phyloP scores from a whole-genome alignment of 2,113 vertebrate species.

The Conger conger region DNA sequence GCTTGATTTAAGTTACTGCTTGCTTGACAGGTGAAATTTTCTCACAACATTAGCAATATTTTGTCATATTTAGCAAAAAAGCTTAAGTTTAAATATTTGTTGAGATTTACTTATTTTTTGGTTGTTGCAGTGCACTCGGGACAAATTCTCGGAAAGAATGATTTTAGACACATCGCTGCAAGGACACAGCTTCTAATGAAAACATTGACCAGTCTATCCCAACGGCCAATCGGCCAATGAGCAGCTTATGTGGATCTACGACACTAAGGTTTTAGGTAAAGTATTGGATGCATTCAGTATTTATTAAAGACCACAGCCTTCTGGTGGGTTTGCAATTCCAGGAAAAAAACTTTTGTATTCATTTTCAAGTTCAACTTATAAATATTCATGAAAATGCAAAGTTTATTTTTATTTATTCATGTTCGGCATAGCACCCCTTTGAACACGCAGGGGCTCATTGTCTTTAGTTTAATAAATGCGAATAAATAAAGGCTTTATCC shows the following conservation, averaged over 20 bases:
- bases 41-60: too few relatives aligned
- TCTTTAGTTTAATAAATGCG: neutral
- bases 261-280: neutral
- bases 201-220: neutral
- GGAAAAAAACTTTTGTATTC: neutral
- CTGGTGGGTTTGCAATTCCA: neutral
- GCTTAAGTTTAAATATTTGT: too few relatives aligned
- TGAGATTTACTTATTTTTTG: too few relatives aligned
- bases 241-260: neutral
- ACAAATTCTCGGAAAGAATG: neutral
- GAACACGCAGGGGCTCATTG: neutral
- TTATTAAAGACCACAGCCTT: neutral
- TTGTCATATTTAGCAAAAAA: too few relatives aligned
- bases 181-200: neutral
- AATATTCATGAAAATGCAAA: neutral
- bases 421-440: neutral
- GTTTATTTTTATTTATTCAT: neutral
- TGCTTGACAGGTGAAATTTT: too few relatives aligned
- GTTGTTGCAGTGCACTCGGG: too few relatives aligned
- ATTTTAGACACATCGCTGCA: neutral
- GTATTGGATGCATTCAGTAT: too few relatives aligned
- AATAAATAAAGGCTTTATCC: slow-evolving; percentile 3
- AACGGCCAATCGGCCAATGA: neutral
- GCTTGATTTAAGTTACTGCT: too few relatives aligned
- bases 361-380: neutral